These are phyloP conservation scores for Crotalus viridis DNA, from an alignment of 2,113 vertebrate genomes.

Conservation along the genomic window DNA sequence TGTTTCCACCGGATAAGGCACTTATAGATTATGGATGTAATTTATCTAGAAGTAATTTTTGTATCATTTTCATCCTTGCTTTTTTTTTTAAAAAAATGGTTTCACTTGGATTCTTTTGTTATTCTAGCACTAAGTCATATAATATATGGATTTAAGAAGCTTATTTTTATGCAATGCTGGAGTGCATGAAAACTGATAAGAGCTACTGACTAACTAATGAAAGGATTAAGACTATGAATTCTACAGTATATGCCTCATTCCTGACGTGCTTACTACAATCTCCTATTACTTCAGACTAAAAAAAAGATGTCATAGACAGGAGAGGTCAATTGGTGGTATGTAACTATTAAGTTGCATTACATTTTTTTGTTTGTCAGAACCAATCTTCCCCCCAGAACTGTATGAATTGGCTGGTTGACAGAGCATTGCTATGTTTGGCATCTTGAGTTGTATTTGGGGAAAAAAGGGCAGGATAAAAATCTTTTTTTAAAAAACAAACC, in stretches of 20 bases:
- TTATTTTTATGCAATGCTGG: not conserved
- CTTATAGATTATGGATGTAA: not conserved
- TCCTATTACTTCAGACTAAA: not conserved
- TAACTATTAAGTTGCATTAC: not conserved
- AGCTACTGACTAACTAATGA: not conserved
- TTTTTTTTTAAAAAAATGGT: not conserved
- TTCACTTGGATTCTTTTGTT: not conserved
- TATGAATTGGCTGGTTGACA: not conserved
- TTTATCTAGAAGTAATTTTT: not conserved
- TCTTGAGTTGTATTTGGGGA: not conserved
- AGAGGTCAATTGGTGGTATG: not conserved
- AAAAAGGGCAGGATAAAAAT: not conserved
- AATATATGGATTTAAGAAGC: not conserved
- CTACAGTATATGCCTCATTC: not conserved
- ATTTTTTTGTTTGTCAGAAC: not conserved
- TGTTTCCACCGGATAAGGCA: not conserved
- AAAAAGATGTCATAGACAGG: not conserved
- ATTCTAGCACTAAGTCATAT: not conserved
- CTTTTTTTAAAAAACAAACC: not conserved
- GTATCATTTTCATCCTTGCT: not conserved
- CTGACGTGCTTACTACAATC: not conserved
- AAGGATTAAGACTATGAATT: not conserved
- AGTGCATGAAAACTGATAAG: not conserved
- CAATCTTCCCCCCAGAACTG: not conserved
- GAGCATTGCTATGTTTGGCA: not conserved